Conservation (phyloP, 2,888 invertebrate genomes). For the Acanthosoma haemorrhoidale region DNA sequence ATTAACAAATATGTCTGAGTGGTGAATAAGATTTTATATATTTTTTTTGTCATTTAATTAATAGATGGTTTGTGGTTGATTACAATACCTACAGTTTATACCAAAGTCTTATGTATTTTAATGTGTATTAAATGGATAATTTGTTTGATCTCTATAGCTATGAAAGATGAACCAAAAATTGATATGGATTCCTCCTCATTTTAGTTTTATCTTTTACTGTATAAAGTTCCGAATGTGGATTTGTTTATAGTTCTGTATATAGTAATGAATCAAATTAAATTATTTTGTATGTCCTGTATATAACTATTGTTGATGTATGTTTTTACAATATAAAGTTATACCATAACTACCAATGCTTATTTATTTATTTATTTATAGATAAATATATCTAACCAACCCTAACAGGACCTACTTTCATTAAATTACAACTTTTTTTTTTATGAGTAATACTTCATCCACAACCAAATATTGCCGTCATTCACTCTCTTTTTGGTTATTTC, state of each 20-base stretch:
- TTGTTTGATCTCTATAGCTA: slow-evolving; percentile 28
- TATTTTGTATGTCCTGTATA: slow-evolving; percentile 38
- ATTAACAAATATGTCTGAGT: slow-evolving; percentile 9
- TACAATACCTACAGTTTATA: slow-evolving; percentile 26
- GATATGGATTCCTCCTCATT: slow-evolving; percentile 14
- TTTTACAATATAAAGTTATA: slow-evolving; percentile 37
- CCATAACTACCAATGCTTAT: slow-evolving; percentile 1
- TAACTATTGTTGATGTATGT: slow-evolving; percentile 37
- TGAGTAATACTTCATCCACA: too few species aligned
- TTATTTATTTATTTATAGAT: too few species aligned
- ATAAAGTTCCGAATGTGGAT: slow-evolving; percentile 31
- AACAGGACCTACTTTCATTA: not conserved
- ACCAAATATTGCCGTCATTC: too few species aligned
- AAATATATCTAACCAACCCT: too few species aligned
- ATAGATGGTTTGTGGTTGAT: slow-evolving; percentile 22
- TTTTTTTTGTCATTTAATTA: slow-evolving; percentile 9
- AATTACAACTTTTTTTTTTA: too few species aligned
- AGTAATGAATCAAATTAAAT: slow-evolving; percentile 37
- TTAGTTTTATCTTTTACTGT: slow-evolving; percentile 28
- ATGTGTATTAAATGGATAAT: slow-evolving; percentile 17
- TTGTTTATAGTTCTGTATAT: slow-evolving; percentile 32
- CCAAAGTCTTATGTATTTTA: slow-evolving; percentile 25
- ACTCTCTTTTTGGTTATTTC: too few species aligned
- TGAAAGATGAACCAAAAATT: slow-evolving; percentile 20
- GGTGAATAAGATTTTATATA: slow-evolving; percentile 25